Evolutionary conservation across 1,140 invertebrate species (phyloP), one percentile per base, ranked within the genome.

Genomic region (Heliconius hermathena): DNA sequence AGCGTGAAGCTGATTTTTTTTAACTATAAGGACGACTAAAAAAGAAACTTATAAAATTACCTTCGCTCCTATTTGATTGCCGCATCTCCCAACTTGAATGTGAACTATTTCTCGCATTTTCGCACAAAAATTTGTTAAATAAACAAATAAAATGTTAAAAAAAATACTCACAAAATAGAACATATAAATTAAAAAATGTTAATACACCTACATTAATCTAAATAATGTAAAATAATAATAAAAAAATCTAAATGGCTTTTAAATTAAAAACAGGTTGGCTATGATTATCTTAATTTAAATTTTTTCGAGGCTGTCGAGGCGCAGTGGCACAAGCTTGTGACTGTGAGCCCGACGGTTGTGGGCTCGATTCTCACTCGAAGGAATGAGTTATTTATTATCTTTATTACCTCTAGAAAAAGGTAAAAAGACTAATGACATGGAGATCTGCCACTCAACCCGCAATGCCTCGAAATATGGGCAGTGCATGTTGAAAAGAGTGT

Each of bases 31-130:
- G 13, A 4, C 13, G 18, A 52, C 49, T 20, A 0, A 6, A 8
- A 20, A 52, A 52, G 5, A 52, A 18, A 52, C 18, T 52, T 52
- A 18, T 52, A 52, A 20, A 18, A 52, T 20, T 81, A 97, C 96
- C 95, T 97, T 97, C 13, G 96, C 95, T 74, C 97, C 97, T 85
- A 97, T 97, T 89, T 97, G 97, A 89, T 97, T 97, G 66, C 97
- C 97, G 87, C 97, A 97, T 90, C 97, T 96, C 22, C 97, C 97
- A 78, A 96, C 96, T 93, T 97, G 96, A 76, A 96, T 92, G 86
- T 97, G 96, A 66, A 96, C 96, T 76, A 96, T 96, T 95, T 97
- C 96, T 88, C 96, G 95, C 96, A 97, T 96, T 76, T 20, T 54
- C 49, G 81, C 87, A 22, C 60, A 79, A 80, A 26, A 88, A 89